Conservation (phyloP, 2,888 invertebrate species). For the Gastracanthus pulcherrimus region DNA sequence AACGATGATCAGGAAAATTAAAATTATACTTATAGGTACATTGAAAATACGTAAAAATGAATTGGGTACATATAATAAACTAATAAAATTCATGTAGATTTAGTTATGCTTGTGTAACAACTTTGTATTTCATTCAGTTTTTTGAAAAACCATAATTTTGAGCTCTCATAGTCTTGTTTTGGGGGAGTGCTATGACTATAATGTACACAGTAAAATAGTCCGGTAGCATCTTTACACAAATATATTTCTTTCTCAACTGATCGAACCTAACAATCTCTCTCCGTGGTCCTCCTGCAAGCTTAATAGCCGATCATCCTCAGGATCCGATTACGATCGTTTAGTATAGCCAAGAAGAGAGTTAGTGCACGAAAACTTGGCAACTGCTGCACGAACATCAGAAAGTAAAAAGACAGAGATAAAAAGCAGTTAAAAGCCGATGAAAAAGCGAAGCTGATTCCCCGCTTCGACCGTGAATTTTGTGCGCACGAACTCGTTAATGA, state of each 20-base stretch:
- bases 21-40: too few relatives aligned
- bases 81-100: too few relatives aligned
- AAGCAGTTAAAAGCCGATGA: neutral
- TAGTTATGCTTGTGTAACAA: too few relatives aligned
- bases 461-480: neutral
- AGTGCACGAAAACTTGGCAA: slow-evolving; percentile 1
- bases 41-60: too few relatives aligned
- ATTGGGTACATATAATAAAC: too few relatives aligned
- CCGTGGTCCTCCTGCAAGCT: neutral
- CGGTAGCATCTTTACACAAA: neutral
- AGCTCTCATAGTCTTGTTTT: too few relatives aligned
- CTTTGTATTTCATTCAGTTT: too few relatives aligned
- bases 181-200: too few relatives aligned
- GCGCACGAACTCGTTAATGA: slow-evolving; percentile 40
- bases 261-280: neutral
- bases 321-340: neutral
- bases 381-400: neutral
- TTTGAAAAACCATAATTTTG: too few relatives aligned
- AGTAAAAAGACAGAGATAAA: neutral
- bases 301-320: neutral
- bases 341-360: neutral
- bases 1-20: too few relatives aligned
- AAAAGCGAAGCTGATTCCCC: neutral
- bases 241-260: too few relatives aligned
- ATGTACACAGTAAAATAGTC: too few relatives aligned